Base-by-base conservation (phyloP, 2,888 invertebrate species). In the Aphrophora alni region DNA sequence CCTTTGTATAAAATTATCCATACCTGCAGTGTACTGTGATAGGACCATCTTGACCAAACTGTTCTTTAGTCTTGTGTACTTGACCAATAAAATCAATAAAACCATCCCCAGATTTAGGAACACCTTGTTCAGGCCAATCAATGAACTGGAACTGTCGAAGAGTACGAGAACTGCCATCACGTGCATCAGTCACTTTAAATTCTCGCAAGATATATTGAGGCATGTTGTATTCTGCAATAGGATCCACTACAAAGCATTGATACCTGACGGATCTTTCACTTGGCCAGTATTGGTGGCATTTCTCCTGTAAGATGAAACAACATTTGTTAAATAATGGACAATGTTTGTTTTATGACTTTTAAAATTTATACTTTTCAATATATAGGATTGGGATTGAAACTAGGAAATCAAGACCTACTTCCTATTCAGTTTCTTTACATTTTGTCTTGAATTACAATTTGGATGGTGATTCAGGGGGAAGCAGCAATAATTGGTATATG, bases 81-180 rank as follows among this genome's bases (percentile, higher is more conserved):
- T 99, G 99, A 8, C 98, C 98, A 85, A 99, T 97, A 90, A 99
- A 99, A 89, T 99, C 99, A 85, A 99, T 98, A 90, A 99, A 99
- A 68, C 98, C 98, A 88, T 99, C 99, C 0, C 98, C 98, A 68
- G 97, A 97, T 88, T 98, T 98, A 10, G 99, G 99, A 44, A 98
- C 98, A 27, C 98, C 97, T 88, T 95, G 98, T 87, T 95, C 99
- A 0, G 97, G 97, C 97, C 97, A 97, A 88, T 97, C 97, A 81
- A 95, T 97, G 89, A 97, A 97, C 87, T 97, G 98, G 91, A 98
- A 98, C 89, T 98, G 98, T 77, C 98, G 92, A 51, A 98, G 95
- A 28, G 98, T 98, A 82, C 99, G 92, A 8, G 98, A 98, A 76
- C 98, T 96, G 0, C 98, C 98, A 88, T 99, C 98, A 85, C 98